Percentiles rank a stretch among this genome's conserved stretches.
These are phyloP conservation scores for Myanophis thanlyinensis DNA, from an alignment of 2,113 vertebrate species.

Conservation along the genomic window DNA sequence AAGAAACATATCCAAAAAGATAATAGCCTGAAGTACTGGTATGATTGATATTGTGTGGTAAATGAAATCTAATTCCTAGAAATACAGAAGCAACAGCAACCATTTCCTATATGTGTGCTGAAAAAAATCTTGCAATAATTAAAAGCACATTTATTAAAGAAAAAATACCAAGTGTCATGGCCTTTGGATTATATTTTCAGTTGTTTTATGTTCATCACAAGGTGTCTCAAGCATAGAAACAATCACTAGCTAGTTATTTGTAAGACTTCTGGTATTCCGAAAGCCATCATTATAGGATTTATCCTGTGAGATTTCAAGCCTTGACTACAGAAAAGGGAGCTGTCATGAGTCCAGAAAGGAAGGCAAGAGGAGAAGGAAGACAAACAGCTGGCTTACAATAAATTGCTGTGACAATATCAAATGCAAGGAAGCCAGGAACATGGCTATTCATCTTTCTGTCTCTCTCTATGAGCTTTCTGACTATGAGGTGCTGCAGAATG, in stretches of 20 bases:
- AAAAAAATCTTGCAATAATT: not conserved
- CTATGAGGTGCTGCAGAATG: not conserved
- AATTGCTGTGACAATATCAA: not conserved
- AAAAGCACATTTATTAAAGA: not conserved
- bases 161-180: not conserved
- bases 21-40: not conserved
- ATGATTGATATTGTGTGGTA: not conserved
- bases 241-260: not conserved
- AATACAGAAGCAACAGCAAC: not conserved
- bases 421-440: not conserved
- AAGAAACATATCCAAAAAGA: not conserved
- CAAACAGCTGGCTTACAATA: not conserved
- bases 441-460: not conserved
- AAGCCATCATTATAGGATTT: not conserved
- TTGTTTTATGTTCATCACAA: not conserved
- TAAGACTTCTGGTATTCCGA: not conserved
- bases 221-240: not conserved
- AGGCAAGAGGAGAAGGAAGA: not conserved
- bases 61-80: not conserved
- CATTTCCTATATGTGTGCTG: not conserved
- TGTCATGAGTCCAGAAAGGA: not conserved
- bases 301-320: not conserved
- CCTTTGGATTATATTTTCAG: not conserved
- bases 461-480: not conserved
- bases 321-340: not conserved